Percentiles rank a stretch among this genome's conserved stretches.
phyloP scores from a whole-genome alignment of 2,888 invertebrate species.

The Cordilura impudica region DNA sequence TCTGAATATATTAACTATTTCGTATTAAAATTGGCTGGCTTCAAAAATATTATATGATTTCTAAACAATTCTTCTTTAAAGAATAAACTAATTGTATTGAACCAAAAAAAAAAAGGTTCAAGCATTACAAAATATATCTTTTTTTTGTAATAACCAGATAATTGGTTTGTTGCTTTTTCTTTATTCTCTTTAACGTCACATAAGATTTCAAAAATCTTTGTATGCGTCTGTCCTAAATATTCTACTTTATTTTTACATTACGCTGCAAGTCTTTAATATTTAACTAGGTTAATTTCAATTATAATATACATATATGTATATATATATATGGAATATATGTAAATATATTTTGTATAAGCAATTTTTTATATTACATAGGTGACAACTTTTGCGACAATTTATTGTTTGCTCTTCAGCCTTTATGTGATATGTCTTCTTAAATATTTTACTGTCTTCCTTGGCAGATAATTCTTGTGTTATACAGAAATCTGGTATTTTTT shows the following conservation, averaged over 20 bases:
- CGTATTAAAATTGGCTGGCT: no score
- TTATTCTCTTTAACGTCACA: neutral
- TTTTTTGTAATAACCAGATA: neutral
- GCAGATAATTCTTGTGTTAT: neutral
- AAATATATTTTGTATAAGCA: no score
- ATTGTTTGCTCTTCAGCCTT: conserved; percentile 40
- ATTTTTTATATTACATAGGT: conserved; percentile 44
- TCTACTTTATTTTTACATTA: neutral
- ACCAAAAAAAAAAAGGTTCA: no score
- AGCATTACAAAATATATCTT: neutral
- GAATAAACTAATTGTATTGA: no score
- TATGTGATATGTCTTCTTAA: neutral
- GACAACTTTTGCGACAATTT: conserved; percentile 22
- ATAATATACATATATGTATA: neutral
- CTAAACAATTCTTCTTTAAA: no score
- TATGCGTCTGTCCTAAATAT: neutral
- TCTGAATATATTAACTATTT: no score
- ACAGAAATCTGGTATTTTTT: neutral
- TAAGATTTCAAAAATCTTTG: neutral
- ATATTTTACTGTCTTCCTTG: conserved; percentile 1
- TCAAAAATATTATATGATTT: no score
- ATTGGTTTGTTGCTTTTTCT: neutral
- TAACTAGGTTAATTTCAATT: conserved; percentile 52
- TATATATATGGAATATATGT: no score
- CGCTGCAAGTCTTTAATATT: conserved; percentile 42